Evolutionary conservation across 92 coral and sea anemone genomes (phyloP).

Genomic region (Epizoanthus fatuus): DNA sequence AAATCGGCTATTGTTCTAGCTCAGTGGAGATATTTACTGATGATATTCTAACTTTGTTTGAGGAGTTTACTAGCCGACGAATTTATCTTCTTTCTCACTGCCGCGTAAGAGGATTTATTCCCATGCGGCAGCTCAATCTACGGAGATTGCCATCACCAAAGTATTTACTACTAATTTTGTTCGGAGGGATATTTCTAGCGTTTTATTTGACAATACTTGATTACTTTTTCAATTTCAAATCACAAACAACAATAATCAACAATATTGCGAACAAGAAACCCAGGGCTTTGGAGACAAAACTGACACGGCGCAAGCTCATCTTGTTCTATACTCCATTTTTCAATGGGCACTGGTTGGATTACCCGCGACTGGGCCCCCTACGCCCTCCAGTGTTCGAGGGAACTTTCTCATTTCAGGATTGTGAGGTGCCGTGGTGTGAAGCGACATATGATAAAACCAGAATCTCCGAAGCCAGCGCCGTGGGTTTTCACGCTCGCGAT

Average conservation of each 20-base stretch:
- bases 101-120: background rate
- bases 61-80: no score
- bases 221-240: slow-evolving; percentile 34
- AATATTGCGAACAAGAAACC: slow-evolving; percentile 26
- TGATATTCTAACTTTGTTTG: no score
- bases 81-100: no score
- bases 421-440: slow-evolving; percentile 68
- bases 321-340: slow-evolving; percentile 78
- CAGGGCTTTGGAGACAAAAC: slow-evolving; percentile 16
- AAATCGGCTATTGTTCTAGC: no score
- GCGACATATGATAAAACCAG: slow-evolving; percentile 67
- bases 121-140: slow-evolving; percentile 18
- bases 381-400: slow-evolving; percentile 69
- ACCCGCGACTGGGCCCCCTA: slow-evolving; percentile 47
- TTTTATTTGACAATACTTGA: slow-evolving; percentile 25
- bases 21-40: no score
- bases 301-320: slow-evolving; percentile 54
- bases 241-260: slow-evolving; percentile 44
- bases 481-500: slow-evolving; percentile 86
- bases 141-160: slow-evolving; percentile 7
- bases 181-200: slow-evolving; percentile 3
- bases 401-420: slow-evolving; percentile 63
- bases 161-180: background rate
- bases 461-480: slow-evolving; percentile 76
- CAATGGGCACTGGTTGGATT: slow-evolving; percentile 70